Conservation (phyloP, 2,797 vertebrate genomes). For the Lutjanus argentimaculatus region DNA sequence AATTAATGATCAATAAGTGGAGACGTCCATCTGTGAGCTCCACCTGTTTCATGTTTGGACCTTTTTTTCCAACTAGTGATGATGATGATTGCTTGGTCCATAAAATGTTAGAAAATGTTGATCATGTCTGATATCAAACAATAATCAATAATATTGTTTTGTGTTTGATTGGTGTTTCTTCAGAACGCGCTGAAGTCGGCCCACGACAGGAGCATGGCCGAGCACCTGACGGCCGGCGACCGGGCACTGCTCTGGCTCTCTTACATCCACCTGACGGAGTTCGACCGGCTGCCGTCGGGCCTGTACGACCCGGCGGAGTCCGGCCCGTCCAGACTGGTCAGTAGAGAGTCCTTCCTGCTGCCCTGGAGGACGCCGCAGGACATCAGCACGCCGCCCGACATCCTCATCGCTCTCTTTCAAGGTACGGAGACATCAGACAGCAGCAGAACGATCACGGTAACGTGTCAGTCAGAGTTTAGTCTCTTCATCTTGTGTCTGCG, state of each 20-base stretch:
- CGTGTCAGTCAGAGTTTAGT: not conserved
- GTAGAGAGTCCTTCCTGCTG: conserved; percentile 90
- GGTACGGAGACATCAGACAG: conserved; percentile 77
- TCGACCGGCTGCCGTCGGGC: conserved; percentile 88
- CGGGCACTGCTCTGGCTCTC: conserved; percentile 93
- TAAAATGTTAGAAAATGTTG: too few species aligned
- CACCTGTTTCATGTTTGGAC: too few species aligned
- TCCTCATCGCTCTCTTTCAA: conserved; percentile 90
- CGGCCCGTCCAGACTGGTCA: conserved; percentile 90
- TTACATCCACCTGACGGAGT: conserved; percentile 94
- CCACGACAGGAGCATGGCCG: conserved; percentile 79
- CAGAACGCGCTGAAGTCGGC: conserved; percentile 90
- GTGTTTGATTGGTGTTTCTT: not conserved
- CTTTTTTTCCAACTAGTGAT: too few species aligned
- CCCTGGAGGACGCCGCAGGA: conserved; percentile 89
- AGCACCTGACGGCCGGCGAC: conserved; percentile 87
- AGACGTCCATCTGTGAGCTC: too few species aligned
- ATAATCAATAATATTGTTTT: not conserved
- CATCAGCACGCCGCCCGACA: conserved; percentile 87
- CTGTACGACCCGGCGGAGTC: conserved; percentile 91
- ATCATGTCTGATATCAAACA: not conserved
- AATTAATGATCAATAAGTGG: too few species aligned
- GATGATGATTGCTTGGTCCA: too few species aligned
- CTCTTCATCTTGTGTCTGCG: not conserved
- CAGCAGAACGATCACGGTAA: too few species aligned